These are phyloP conservation scores for Brotula barbata DNA, from an alignment of 2,797 vertebrate genomes.

Conservation along the genomic window DNA sequence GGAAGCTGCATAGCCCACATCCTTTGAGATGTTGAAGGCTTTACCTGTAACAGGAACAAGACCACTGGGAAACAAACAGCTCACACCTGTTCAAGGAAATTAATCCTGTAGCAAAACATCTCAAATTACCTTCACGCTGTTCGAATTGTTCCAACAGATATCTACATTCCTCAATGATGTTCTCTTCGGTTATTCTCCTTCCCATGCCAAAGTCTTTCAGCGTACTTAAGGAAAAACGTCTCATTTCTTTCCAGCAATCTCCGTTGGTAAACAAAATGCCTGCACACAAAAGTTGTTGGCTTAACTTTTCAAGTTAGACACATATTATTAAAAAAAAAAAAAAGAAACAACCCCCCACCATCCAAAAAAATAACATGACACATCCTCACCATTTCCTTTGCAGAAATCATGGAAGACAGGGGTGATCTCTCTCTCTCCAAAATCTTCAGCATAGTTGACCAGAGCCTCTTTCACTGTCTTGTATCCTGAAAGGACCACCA, in stretches of 20 bases:
- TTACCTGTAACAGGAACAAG: slow-evolving; percentile 52
- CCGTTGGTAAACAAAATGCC: slow-evolving; percentile 79
- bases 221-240: slow-evolving; percentile 72
- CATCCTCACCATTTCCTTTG: slow-evolving; percentile 36
- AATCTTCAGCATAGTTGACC: slow-evolving; percentile 31
- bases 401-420: accelerated
- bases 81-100: too few species aligned
- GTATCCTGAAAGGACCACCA: slow-evolving; percentile 58
- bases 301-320: too few species aligned
- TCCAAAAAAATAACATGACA: neutral
- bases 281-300: slow-evolving; percentile 23
- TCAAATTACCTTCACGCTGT: slow-evolving; percentile 70
- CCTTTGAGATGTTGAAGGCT: slow-evolving; percentile 53
- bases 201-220: slow-evolving; percentile 80
- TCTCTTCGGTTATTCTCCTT: slow-evolving; percentile 68
- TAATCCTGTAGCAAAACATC: too few species aligned
- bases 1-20: slow-evolving; percentile 53
- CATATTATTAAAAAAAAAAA: too few species aligned
- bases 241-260: slow-evolving; percentile 77
- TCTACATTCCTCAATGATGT: slow-evolving; percentile 73
- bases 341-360: too few species aligned
- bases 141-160: slow-evolving; percentile 67
- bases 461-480: slow-evolving; percentile 60
- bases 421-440: slow-evolving; percentile 25
- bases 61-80: neutral